A percentile compares a stretch with the other conserved stretches of the same genome.
Conservation (phyloP, 2,113 vertebrate species). For the Catharus fuscescens region DNA sequence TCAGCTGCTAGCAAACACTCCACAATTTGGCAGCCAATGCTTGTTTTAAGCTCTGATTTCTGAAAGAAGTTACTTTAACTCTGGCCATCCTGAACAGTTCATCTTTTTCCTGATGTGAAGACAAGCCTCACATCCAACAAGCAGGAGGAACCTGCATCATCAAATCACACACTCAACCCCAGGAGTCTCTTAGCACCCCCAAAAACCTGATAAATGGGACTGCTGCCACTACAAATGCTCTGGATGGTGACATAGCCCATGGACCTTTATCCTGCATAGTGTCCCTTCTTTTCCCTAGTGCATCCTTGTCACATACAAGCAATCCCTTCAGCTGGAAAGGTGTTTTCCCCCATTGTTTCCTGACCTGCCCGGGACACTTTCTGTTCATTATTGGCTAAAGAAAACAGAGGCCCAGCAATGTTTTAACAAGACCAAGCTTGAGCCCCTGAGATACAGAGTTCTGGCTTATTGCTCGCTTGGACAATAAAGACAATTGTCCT, state of each 20-base stretch:
- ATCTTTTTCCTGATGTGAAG: neutral
- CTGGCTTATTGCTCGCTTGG: neutral
- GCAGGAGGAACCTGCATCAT: neutral
- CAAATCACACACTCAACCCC: neutral
- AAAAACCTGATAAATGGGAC: neutral
- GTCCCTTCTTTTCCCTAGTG: neutral
- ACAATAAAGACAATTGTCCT: neutral
- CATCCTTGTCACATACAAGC: neutral
- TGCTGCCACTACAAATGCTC: neutral
- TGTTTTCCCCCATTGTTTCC: neutral
- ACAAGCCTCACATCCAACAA: rapidly evolving
- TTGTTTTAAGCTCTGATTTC: neutral
- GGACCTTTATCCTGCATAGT: rapidly evolving
- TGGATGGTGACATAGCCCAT: rapidly evolving
- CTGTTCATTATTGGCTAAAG: neutral
- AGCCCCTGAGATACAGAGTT: neutral
- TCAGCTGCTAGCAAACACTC: neutral
- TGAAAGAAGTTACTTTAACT: neutral
- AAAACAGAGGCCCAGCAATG: neutral
- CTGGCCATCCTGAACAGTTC: neutral
- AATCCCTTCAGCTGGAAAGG: neutral
- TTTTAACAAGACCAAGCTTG: neutral
- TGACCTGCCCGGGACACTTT: neutral
- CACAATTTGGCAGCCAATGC: neutral
- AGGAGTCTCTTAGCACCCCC: neutral